Evolutionary conservation across 2,797 vertebrate genomes (phyloP).

Genomic region (Macropus fuliginosus): DNA sequence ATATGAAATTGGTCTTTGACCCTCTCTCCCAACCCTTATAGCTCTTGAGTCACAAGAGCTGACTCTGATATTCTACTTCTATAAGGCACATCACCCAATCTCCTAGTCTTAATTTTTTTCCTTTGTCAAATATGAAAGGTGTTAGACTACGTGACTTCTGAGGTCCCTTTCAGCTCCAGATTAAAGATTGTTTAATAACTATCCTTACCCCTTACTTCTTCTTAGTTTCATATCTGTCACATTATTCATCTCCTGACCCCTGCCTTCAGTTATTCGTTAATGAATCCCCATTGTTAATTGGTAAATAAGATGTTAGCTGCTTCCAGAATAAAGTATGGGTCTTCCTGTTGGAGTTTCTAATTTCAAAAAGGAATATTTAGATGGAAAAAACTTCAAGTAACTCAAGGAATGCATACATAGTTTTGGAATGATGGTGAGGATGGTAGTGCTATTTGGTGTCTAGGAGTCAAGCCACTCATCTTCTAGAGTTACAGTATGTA

Average conservation of each 20-base stretch:
- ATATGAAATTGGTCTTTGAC: background rate
- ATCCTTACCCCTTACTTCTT: background rate
- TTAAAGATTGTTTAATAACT: too few relatives aligned
- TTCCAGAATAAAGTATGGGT: background rate
- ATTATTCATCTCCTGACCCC: too few relatives aligned
- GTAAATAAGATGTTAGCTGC: background rate
- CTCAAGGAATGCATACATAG: background rate
- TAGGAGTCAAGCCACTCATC: background rate
- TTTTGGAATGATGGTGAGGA: background rate
- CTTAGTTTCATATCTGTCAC: background rate
- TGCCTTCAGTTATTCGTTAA: background rate
- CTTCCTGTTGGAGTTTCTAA: background rate
- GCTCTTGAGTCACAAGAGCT: background rate
- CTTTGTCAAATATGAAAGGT: background rate
- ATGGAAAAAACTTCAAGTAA: background rate
- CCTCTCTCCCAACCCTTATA: background rate
- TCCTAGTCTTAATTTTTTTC: background rate
- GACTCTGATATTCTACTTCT: background rate
- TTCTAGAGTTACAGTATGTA: background rate
- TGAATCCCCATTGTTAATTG: background rate
- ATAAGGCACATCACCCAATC: background rate
- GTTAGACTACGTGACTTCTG: background rate
- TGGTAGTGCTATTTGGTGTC: background rate
- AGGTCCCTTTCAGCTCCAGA: background rate
- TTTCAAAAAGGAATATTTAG: background rate